Evolutionary conservation across 2,888 invertebrate genomes (phyloP).

Genomic region (Torymus aiolomorphi): DNA sequence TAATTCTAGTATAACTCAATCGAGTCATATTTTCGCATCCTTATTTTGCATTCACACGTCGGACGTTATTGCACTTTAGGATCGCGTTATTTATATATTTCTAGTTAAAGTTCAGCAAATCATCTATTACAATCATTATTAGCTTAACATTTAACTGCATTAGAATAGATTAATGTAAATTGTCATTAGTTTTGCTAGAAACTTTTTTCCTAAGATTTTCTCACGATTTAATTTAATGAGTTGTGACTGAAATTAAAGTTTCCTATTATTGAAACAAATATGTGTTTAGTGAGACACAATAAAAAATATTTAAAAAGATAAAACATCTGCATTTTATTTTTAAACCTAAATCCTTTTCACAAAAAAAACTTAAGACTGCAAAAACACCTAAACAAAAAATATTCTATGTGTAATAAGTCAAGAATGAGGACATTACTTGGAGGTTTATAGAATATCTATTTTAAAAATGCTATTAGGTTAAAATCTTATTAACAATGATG

Average conservation of each 20-base stretch:
- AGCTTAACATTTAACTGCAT: slow-evolving; percentile 41
- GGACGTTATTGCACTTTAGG: slow-evolving; percentile 25
- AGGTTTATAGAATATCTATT: background rate
- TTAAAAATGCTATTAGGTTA: background rate
- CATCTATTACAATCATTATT: slow-evolving; percentile 44
- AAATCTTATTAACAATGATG: too few species aligned
- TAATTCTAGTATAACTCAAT: slow-evolving; percentile 46
- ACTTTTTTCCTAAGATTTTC: slow-evolving; percentile 34
- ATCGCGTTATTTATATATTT: slow-evolving; percentile 50
- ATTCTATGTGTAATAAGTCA: too few species aligned
- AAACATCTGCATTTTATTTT: slow-evolving; percentile 31
- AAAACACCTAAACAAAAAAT: too few species aligned
- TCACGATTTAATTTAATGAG: slow-evolving; percentile 42
- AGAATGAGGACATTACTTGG: too few species aligned
- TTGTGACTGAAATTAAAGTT: slow-evolving; percentile 48
- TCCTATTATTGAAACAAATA: slow-evolving; percentile 37
- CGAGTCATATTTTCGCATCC: slow-evolving; percentile 34
- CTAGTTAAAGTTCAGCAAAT: slow-evolving; percentile 33
- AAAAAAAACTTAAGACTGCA: too few species aligned
- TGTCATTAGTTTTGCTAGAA: slow-evolving; percentile 51
- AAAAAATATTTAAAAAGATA: slow-evolving; percentile 54
- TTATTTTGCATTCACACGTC: slow-evolving; percentile 40
- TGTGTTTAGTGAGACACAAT: slow-evolving; percentile 43
- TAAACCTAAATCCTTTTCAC: background rate
- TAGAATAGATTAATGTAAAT: slow-evolving; percentile 43